phyloP scores from a whole-genome alignment of 1,140 invertebrate species.

The Panagrolaimus sp. region DNA sequence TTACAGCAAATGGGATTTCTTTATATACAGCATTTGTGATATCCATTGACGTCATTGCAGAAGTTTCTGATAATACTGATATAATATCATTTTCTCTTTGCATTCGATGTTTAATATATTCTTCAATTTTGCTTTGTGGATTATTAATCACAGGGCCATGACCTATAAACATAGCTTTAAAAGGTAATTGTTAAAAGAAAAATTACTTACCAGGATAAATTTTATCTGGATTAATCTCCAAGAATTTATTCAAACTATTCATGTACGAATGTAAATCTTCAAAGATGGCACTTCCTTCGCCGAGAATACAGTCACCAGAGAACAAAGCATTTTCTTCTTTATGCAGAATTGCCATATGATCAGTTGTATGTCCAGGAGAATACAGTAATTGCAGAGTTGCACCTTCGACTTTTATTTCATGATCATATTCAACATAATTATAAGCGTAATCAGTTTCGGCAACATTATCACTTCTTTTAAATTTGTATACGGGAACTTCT shows the following conservation, averaged over 20 bases:
- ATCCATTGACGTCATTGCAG: conserved; percentile 67
- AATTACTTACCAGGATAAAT: conserved; percentile 75
- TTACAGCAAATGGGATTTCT: conserved; percentile 72
- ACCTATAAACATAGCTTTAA: too few species aligned
- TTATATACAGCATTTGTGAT: conserved; percentile 75
- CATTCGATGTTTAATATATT: conserved; percentile 76
- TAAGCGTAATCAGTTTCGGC: conserved; percentile 60
- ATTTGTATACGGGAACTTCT: conserved; percentile 71
- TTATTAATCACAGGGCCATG: conserved; percentile 80
- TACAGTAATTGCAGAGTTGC: conserved; percentile 75
- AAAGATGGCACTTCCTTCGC: conserved; percentile 78
- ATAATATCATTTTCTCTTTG: conserved; percentile 81
- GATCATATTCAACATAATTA: conserved; percentile 71
- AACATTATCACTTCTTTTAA: conserved; percentile 62
- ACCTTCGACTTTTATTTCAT: conserved; percentile 76
- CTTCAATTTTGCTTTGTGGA: conserved; percentile 68
- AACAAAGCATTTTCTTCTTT: conserved; percentile 82
- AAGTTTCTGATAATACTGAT: conserved; percentile 64
- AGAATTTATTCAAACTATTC: conserved; percentile 75
- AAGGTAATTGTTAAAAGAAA: too few species aligned
- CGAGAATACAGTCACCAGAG: conserved; percentile 61
- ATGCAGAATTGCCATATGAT: conserved; percentile 78
- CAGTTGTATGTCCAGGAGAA: conserved; percentile 90
- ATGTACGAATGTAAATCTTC: conserved; percentile 81
- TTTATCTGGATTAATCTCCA: conserved; percentile 69